Evolutionary conservation across 2,113 vertebrate genomes (phyloP), one percentile per base, ranked within the genome.

Genomic region (Ancistrus triradiatus): DNA sequence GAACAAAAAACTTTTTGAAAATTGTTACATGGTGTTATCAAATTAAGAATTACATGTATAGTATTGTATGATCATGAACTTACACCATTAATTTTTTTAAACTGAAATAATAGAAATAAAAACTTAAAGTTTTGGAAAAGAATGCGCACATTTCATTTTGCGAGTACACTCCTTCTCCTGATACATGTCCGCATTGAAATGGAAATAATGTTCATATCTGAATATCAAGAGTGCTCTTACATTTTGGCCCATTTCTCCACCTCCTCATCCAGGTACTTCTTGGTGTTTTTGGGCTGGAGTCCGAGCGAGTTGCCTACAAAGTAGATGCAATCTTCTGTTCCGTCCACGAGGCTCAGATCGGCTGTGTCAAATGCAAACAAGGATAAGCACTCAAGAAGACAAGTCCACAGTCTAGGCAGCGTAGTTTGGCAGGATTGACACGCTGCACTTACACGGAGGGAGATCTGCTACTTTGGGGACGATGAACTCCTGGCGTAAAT

Each of bases 241-340:
- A 24, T 89, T 81, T 81, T 91, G 74, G 91, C 92, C 96, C 95
- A 98, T 52, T 91, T 98, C 44, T 97, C 89, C 72, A 99, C 74
- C 57, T 98, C 93, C 77, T 96, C 94, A 13, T 94, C 87, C 48
- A 98, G 66, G 66, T 93, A 96, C 18, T 74, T 78, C 75, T 85
- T 88, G 8, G 90, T 85, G 64, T 69, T 86, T 71, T 80, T 92
- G n/a, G 95, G 94, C 78, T 93, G 93, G 18, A 99, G 89, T 0
- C 96, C 95, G 1, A 96, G 81, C 3, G 95, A 98, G 84, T 97
- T 94, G 33, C 95, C 96, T 25, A 49, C 73, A 0, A 99, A 86
- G 74, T 99, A 99, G 31, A 96, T 31, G 1, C 92, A 89, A 0
- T 88, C 88, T 40, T 91, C 78, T 27, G 86, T 72, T 50, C 86